Base-by-base conservation (phyloP, 2,113 vertebrate genomes). In the Anoplopoma fimbria region DNA sequence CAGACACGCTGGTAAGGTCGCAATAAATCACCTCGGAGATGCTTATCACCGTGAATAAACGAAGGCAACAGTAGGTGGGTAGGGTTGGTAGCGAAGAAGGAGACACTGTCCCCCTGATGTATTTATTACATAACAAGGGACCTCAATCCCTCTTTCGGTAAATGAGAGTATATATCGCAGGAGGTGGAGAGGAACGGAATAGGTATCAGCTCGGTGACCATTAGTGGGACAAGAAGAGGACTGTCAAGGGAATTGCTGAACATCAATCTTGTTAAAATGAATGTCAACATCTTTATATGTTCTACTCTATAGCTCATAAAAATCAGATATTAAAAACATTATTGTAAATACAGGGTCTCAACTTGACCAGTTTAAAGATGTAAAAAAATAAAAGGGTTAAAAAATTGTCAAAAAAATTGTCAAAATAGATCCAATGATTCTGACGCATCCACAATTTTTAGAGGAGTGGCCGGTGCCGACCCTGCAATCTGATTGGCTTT, bases 21-120 rank as follows among this genome's bases (percentile, higher is more conserved):
- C 79, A 89, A 81, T 93, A 92, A 91, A 92, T 93, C 90, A 92
- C 51, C 84, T 69, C 33, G 69, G 65, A 92, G 84, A 93, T 91
- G 84, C 86, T 89, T 92, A 93, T 91, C 68, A 8, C 71, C 4
- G 23, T 87, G 85, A 89, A 88, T 84, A 91, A 93, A 91, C 23
- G n/a, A 83, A 88, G 65, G 77, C 65, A 87, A 87, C 74, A 83
- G 87, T 79, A 86, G 86, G 81, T 83, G 77, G 74, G 74, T 77
- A 77, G 89, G 87, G 83, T 81, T 76, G 71, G 75, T 42, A 79
- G 70, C 60, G 84, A 89, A n/a, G n/a, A n/a, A n/a, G 85, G 77
- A 92, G 79, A 90, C 74, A 61, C 38, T 55, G 69, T 83, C 81
- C 82, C 76, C 63, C 67, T 9, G 75, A 78, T 87, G 63, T 84